Evolutionary conservation across 2,113 vertebrate species (phyloP).

Genomic region (Okapia johnstoni): DNA sequence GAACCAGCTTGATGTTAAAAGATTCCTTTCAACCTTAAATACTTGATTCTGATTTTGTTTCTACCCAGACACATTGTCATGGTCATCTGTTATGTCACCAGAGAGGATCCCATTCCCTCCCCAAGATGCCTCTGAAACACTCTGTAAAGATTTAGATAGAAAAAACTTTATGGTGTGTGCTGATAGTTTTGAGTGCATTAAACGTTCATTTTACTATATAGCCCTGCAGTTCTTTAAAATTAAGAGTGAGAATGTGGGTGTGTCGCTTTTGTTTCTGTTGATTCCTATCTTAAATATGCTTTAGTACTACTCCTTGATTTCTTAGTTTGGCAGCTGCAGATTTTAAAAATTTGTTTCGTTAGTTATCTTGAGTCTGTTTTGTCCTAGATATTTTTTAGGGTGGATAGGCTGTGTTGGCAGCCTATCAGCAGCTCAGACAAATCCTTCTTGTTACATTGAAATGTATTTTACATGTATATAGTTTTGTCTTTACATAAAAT

Average conservation of each 20-base stretch:
- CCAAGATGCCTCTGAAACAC: not conserved
- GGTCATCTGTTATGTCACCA: not conserved
- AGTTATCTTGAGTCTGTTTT: not conserved
- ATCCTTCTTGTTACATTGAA: not conserved
- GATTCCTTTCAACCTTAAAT: not conserved
- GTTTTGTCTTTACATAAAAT: not conserved
- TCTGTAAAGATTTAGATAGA: not conserved
- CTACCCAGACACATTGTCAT: not conserved
- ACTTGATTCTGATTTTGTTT: conserved; percentile 33
- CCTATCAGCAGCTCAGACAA: not conserved
- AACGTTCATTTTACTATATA: not conserved
- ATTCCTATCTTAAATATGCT: not conserved
- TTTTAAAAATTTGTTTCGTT: conserved; percentile 12
- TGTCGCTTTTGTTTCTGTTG: conserved; percentile 16
- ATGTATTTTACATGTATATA: not conserved
- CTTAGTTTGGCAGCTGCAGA: conserved; percentile 41
- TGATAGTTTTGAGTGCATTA: not conserved
- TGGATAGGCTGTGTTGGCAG: not conserved
- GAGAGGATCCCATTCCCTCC: not conserved
- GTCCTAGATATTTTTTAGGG: not conserved
- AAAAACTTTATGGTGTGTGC: not conserved
- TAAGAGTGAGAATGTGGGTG: not conserved
- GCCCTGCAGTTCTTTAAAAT: not conserved
- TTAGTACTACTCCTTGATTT: conserved; percentile 35
- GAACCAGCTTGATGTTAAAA: not conserved